Evolutionary conservation across 2,888 invertebrate genomes (phyloP), one percentile per base, ranked within the genome.

Genomic region (Tortricodes alternella): DNA sequence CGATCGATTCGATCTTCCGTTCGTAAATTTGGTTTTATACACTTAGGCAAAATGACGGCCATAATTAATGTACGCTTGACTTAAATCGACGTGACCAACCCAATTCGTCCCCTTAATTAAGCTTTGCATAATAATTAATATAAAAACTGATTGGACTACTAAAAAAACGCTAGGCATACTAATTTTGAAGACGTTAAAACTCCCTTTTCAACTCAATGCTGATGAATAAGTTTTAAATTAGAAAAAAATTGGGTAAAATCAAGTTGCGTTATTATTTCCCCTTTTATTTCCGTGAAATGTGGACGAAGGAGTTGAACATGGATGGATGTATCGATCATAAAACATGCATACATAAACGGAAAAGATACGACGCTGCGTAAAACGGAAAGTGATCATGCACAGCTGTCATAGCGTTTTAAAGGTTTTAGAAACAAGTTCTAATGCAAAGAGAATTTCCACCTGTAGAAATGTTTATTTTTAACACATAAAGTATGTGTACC

Each of bases 41-140:
- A n/a, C n/a, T n/a, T 56, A 64, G 63, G 63, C 62, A 64, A 72
- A 70, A 66, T 71, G 78, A n/a, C 70, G 78, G 68, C 67, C 71
- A 68, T 69, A 78, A 77, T 78, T 78, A 75, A 71, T 70, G 65
- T 65, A 72, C 68, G 69, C n/a, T n/a, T n/a, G n/a, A n/a, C n/a
- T n/a, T n/a, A n/a, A n/a, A n/a, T n/a, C n/a, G n/a, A n/a, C 68
- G 70, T 74, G 71, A 77, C 78, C 72, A 72, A 77, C 27, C 24
- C 75, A 80, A 77, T 74, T 68, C 73, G 69, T 72, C 67, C 76
- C 77, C 78, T 82, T 80, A 83, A 82, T 83, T 81, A 81, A 76
- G 80, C 80, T 87, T 88, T 86, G 81, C 85, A 87, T 87, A 85
- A 76, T 82, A 77, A 82, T 79, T 76, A 71, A 71, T 67, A 71